phyloP scores from a whole-genome alignment of 2,113 vertebrate genomes.

The Sylvicapra grimmia region DNA sequence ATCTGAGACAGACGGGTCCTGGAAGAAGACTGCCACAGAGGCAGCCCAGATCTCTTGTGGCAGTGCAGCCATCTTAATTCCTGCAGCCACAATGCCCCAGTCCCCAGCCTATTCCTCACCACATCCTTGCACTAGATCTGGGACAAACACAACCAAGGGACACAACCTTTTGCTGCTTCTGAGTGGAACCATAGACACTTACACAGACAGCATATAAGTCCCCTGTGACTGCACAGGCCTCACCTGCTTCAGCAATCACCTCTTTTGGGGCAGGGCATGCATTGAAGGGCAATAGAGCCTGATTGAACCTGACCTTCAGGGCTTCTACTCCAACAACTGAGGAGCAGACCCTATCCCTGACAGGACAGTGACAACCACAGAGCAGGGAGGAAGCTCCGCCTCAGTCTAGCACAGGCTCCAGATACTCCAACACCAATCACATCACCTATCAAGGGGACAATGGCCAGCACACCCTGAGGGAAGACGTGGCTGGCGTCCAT shows the following conservation, averaged over 20 bases:
- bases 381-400: neutral
- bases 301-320: neutral
- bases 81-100: neutral
- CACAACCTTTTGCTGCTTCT: neutral
- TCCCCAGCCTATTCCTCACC: neutral
- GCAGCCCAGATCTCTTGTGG: neutral
- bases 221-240: neutral
- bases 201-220: neutral
- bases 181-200: neutral
- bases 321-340: neutral
- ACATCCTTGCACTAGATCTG: neutral
- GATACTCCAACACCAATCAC: neutral
- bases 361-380: neutral
- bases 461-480: neutral
- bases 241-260: neutral
- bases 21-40: neutral
- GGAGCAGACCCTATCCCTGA: neutral
- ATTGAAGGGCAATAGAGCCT: neutral
- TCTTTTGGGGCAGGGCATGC: neutral
- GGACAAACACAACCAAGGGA: neutral
- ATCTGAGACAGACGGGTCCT: neutral
- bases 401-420: neutral
- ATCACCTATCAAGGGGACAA: neutral
- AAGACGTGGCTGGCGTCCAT: neutral
- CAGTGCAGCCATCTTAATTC: neutral